Evolutionary conservation across 2,113 vertebrate genomes (phyloP), one percentile per base, ranked within the genome.

Genomic region (Chaetodon trifascialis): DNA sequence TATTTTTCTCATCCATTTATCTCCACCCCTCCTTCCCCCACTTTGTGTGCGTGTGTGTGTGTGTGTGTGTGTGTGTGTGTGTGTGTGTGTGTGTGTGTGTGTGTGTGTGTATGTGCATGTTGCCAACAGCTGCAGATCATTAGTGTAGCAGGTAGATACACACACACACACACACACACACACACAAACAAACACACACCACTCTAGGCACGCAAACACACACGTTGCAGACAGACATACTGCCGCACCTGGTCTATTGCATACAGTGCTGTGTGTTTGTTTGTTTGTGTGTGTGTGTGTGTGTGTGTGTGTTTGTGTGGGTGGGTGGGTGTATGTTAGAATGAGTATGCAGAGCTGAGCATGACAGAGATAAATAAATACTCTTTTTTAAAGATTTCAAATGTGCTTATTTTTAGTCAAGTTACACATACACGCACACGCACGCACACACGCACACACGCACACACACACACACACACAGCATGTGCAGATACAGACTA

Each of bases 91-190:
- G n/a, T n/a, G n/a, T n/a, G 42, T 59, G 59, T 70, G 34, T 77
- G n/a, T 76, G 11, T 73, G 66, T 67, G 42, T 75, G 60, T 72
- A 30, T 16, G 40, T 71, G 60, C 79, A 52, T 84, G 59, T 59
- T 60, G 69, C 79, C 84, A 79, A 90, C 88, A 90, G 90, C 84
- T 91, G 88, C 80, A 90, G 75, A 89, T 92, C 88, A 88, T 92
- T 90, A 90, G 83, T 81, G 80, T 83, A 76, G 82, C 88, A 92
- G 84, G 85, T 87, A 91, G 46, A 76, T 17, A 65, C 65, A 44
- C n/a, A 73, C 38, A 80, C 69, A 70, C 54, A 59, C 38, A 59
- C 11, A 34, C 56, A 78, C 21, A 47, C 46, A 78, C 44, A 82
- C 52, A 68, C 55, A n/a, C n/a, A n/a, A n/a, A 56, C 64, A 78